Base-by-base conservation (phyloP, 2,888 invertebrate genomes). In the Drosophila seclusa region DNA sequence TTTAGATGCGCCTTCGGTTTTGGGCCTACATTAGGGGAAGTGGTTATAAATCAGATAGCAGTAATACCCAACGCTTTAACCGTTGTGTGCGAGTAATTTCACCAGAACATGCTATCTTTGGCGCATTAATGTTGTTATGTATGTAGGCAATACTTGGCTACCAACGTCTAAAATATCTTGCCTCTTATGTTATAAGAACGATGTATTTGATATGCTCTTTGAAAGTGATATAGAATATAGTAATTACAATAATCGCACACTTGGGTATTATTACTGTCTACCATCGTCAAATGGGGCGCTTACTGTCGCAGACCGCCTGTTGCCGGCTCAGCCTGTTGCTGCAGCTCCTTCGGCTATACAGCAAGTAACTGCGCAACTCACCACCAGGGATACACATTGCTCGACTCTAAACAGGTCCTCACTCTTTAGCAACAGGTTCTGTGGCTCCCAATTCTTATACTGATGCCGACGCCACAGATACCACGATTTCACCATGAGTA, bases 341-440 rank as follows among this genome's bases (percentile, higher is more conserved):
- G 80, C 61, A 70, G 49, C 67, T 55, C 49, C 50, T 58, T 54
- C 27, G 59, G 52, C 45, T 40, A 32, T 68, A 31, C 54, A 42
- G 53, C 29, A 27, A 42, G 49, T 18, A 53, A 69, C 76, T 83
- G 83, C 76, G 80, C 85, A 79, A 70, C 85, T 69, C 78, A 82
- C 84, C 62, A 74, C 63, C 42, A 62, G 55, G 27, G 71, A 80
- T 57, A 68, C 69, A 63, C 61, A 50, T 40, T 31, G 48, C 45
- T 68, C 50, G 63, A 54, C 70, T 80, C 71, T 79, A 89, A 90
- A 88, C 90, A 90, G 91, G 91, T 91, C 89, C 91, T 90, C 80
- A 82, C 82, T 79, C 81, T 87, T 76, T 88, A 88, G 91, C 91
- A 92, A 91, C 91, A 91, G 92, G 92, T 91, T 84, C 80, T 61